phyloP scores from a whole-genome alignment of 2,888 invertebrate species.

The Antheraea yamamai region DNA sequence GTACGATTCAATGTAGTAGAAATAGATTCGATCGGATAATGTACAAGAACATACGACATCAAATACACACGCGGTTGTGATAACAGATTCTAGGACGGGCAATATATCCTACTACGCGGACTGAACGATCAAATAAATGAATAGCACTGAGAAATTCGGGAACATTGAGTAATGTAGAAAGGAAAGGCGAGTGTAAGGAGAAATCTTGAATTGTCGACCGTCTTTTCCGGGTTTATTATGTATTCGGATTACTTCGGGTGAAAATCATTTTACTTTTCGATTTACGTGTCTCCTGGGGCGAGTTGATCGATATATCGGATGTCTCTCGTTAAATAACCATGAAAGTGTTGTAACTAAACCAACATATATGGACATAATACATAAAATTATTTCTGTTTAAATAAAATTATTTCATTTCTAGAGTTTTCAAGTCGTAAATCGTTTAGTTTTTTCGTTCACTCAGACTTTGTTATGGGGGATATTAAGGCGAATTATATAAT shows the following conservation, averaged over 20 bases:
- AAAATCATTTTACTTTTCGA: constrained; percentile 9
- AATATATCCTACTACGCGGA: neutral
- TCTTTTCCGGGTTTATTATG: constrained; percentile 14
- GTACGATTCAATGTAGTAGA: neutral
- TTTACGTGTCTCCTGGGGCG: neutral
- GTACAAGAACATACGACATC: neutral
- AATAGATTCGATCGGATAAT: neutral
- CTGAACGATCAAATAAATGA: neutral
- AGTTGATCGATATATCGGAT: neutral
- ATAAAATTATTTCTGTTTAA: too few relatives aligned
- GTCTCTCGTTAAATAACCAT: neutral
- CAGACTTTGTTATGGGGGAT: too few relatives aligned
- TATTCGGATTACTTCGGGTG: constrained; percentile 11
- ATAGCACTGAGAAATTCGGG: neutral
- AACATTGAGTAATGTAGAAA: neutral
- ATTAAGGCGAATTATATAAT: too few relatives aligned
- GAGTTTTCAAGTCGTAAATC: too few relatives aligned
- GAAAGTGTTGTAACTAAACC: neutral
- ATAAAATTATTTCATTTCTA: too few relatives aligned
- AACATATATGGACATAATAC: too few relatives aligned
- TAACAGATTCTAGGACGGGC: neutral
- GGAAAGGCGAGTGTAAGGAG: constrained; percentile 4
- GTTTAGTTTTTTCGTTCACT: too few relatives aligned
- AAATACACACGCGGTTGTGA: neutral
- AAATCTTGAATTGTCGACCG: constrained; percentile 6